Evolutionary conservation across 2,888 invertebrate species (phyloP).

Genomic region (Drosophila atripex): DNA sequence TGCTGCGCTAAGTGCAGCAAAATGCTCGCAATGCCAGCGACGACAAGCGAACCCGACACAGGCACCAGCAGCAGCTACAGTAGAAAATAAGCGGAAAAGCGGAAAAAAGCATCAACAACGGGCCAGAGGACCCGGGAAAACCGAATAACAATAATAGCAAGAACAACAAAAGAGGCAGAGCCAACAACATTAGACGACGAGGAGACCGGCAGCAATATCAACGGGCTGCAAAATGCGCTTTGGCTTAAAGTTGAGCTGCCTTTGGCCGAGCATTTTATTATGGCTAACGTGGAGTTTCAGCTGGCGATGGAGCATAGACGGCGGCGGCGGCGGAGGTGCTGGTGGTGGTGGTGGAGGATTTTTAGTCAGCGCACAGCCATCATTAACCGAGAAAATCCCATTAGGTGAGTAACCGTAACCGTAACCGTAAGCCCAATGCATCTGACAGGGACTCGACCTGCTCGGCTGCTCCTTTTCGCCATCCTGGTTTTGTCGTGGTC

Average conservation of each 20-base stretch:
- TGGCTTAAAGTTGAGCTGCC: conserved; percentile 74
- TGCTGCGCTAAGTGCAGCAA: conserved; percentile 53
- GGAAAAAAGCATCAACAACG: conserved; percentile 35
- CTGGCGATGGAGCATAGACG: conserved; percentile 46
- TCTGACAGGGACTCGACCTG: conserved; percentile 29
- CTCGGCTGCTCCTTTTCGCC: background rate
- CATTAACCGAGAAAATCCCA: conserved; percentile 84
- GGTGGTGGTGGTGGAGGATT: conserved; percentile 60
- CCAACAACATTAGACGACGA: conserved; percentile 10
- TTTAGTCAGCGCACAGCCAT: conserved; percentile 80
- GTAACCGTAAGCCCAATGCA: conserved; percentile 53
- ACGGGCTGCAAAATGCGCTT: conserved; percentile 79
- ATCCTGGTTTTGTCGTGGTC: conserved; percentile 25
- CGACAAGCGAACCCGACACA: conserved; percentile 31
- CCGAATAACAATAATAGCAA: conserved; percentile 30
- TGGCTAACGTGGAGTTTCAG: conserved; percentile 78
- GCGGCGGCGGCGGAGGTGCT: conserved; percentile 60
- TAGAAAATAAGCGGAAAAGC: conserved; percentile 32
- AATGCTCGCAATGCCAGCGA: conserved; percentile 53
- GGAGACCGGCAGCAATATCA: conserved; percentile 32
- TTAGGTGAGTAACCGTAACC: conserved; percentile 80
- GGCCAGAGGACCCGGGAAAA: conserved; percentile 22
- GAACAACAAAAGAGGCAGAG: conserved; percentile 11
- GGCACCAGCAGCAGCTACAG: conserved; percentile 22
- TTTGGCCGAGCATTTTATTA: conserved; percentile 77